Evolutionary conservation across 1,140 invertebrate genomes (phyloP).

Genomic region (Drosophila trapezifrons): DNA sequence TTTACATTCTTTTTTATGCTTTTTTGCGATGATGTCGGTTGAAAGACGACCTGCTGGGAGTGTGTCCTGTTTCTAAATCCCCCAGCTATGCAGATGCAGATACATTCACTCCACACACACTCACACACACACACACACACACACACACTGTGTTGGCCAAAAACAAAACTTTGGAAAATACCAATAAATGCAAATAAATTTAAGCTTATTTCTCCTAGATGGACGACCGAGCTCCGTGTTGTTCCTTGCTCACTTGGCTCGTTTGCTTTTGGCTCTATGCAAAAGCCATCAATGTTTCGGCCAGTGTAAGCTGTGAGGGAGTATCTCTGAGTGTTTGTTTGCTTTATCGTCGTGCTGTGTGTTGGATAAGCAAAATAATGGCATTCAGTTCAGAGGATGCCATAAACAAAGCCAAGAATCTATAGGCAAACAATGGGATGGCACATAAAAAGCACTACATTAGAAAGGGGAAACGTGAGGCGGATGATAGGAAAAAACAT

Average conservation of each 20-base stretch:
- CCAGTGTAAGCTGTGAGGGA: constrained; percentile 28
- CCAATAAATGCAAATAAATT: constrained; percentile 69
- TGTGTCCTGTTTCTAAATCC: constrained; percentile 35
- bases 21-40: constrained; percentile 20
- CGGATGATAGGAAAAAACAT: not conserved
- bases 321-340: constrained; percentile 30
- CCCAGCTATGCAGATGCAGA: constrained; percentile 24
- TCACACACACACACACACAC: not conserved
- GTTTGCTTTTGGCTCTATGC: constrained; percentile 13
- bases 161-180: constrained; percentile 45
- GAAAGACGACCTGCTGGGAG: constrained; percentile 35
- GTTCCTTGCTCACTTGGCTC: constrained; percentile 19
- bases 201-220: constrained; percentile 56
- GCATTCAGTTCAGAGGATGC: constrained; percentile 58
- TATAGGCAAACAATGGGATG: constrained; percentile 37
- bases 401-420: constrained; percentile 53
- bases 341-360: constrained; percentile 15
- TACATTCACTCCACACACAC: constrained; percentile 8
- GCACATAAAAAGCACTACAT: constrained; percentile 30
- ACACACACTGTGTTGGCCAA: constrained; percentile 2
- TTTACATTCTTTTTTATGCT: constrained; percentile 1
- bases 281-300: constrained; percentile 40
- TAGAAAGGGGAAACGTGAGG: not conserved
- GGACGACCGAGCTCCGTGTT: constrained; percentile 9
- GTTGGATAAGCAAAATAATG: constrained; percentile 58